Conservation (phyloP, 2,888 invertebrate species). For the Apocheima hispidaria region DNA sequence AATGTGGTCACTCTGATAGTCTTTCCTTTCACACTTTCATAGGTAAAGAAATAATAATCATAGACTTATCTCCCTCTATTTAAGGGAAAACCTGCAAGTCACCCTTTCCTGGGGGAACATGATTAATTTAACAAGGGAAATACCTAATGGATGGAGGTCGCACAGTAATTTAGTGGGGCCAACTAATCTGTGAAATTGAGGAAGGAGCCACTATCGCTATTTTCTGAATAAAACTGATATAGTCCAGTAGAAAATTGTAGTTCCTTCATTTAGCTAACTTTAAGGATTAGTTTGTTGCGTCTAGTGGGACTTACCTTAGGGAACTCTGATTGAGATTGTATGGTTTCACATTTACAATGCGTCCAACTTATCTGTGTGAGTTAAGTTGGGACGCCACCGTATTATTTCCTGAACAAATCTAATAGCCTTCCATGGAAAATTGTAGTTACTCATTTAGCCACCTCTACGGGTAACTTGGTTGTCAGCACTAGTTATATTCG, state of each 20-base stretch:
- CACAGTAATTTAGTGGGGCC: constrained; percentile 24
- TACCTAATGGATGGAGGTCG: constrained; percentile 44
- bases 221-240: not conserved
- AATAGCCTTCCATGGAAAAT: not conserved
- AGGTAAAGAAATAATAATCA: not conserved
- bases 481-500: no score
- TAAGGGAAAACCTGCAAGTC: constrained; percentile 49
- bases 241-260: not conserved
- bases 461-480: not conserved
- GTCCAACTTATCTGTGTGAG: not conserved
- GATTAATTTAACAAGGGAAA: constrained; percentile 55
- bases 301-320: constrained; percentile 18
- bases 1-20: not conserved
- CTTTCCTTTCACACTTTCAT: constrained; percentile 4
- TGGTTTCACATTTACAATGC: constrained; percentile 3
- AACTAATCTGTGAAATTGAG: not conserved
- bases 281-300: not conserved
- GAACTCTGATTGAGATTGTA: constrained; percentile 41
- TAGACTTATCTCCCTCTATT: constrained; percentile 13
- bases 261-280: not conserved
- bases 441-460: not conserved
- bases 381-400: not conserved
- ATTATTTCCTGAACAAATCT: not conserved
- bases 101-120: constrained; percentile 49
- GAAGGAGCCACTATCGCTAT: not conserved